Conservation (phyloP, 2,797 vertebrate genomes). For the Liparis tanakae region DNA sequence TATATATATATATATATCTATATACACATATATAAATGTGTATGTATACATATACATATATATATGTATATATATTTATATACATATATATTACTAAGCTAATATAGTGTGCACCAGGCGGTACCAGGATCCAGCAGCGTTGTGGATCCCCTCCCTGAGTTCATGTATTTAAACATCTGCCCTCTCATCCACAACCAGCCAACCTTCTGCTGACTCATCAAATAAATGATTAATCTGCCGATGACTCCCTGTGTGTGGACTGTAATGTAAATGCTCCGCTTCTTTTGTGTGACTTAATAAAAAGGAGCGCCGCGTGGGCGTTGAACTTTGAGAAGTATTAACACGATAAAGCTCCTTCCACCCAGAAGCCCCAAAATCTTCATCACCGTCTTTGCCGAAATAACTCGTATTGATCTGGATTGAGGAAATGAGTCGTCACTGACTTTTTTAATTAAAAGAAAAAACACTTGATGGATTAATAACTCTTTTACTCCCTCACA, state of each 20-base stretch:
- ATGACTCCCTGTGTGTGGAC: background rate
- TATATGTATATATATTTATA: too few species aligned
- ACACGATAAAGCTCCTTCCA: background rate
- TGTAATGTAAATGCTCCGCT: background rate
- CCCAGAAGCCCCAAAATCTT: background rate
- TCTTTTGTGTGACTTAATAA: background rate
- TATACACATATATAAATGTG: too few species aligned
- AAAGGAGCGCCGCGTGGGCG: background rate
- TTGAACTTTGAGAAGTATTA: background rate
- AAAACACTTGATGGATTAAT: too few species aligned
- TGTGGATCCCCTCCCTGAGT: too few species aligned
- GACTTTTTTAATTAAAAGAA: background rate
- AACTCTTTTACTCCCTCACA: background rate
- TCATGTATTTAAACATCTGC: background rate
- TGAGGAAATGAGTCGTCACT: background rate
- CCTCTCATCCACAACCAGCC: background rate
- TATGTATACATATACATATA: too few species aligned
- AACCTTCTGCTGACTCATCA: slow-evolving; percentile 30
- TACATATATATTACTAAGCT: slow-evolving; percentile 16
- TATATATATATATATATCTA: too few species aligned
- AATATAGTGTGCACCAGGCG: slow-evolving; percentile 33
- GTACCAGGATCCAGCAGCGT: slow-evolving; percentile 12
- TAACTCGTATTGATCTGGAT: slow-evolving; percentile 1
- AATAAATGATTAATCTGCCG: slow-evolving; percentile 32
- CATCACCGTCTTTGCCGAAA: background rate